Conservation (phyloP, 2,113 vertebrate genomes). For the Cyanistes caeruleus region DNA sequence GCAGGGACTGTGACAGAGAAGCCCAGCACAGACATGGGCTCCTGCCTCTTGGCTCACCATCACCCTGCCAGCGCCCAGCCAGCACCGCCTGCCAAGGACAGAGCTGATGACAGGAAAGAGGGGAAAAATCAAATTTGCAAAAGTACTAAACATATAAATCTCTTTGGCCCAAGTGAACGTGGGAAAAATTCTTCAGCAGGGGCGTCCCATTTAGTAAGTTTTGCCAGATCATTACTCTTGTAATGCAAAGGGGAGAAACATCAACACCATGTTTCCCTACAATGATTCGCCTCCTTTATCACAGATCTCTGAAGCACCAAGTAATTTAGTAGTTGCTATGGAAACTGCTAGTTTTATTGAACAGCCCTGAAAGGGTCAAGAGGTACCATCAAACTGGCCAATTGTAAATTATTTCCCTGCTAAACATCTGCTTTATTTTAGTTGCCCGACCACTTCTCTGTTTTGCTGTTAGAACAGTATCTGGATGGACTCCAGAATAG, state of each 20-base stretch:
- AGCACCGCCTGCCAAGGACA: not conserved
- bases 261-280: not conserved
- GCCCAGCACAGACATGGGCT: not conserved
- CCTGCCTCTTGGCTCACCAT: not conserved
- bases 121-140: not conserved
- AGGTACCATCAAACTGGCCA: constrained; percentile 13
- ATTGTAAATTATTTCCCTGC: not conserved
- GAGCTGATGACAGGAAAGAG: not conserved
- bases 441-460: not conserved
- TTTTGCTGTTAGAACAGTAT: not conserved
- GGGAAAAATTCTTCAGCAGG: constrained; percentile 53
- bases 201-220: not conserved
- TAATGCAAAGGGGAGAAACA: constrained; percentile 6
- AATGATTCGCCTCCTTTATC: constrained; percentile 2
- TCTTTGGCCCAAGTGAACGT: constrained; percentile 26
- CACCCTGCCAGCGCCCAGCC: not conserved
- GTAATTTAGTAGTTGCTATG: constrained; percentile 57
- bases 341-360: constrained; percentile 52
- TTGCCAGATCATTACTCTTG: constrained; percentile 14
- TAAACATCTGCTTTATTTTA: constrained; percentile 46
- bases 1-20: not conserved
- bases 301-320: constrained; percentile 40
- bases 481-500: not conserved
- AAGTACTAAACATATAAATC: constrained; percentile 22
- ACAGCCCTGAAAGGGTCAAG: constrained; percentile 47